Conservation (phyloP, 1,140 invertebrate species). For the Paraescarpia echinospica region DNA sequence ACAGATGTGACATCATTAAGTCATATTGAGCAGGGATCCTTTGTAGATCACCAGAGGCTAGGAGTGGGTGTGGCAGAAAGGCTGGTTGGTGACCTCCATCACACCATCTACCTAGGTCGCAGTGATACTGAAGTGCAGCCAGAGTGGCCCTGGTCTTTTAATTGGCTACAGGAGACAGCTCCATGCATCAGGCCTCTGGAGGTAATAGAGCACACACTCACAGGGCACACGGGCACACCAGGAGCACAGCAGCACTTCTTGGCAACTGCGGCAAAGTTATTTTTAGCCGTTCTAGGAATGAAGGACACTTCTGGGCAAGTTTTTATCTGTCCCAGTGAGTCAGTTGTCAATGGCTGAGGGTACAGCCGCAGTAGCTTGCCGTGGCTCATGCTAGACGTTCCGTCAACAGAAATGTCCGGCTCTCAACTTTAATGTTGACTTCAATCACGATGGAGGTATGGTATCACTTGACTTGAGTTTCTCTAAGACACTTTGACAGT, state of each 20-base stretch:
- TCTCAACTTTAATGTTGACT: not conserved
- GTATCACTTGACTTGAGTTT: slow-evolving; percentile 5
- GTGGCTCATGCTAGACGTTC: not conserved
- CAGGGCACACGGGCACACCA: not conserved
- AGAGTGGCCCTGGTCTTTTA: slow-evolving; percentile 28
- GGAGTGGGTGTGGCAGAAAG: slow-evolving; percentile 25
- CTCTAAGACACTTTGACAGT: slow-evolving; percentile 5
- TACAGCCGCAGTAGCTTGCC: not conserved
- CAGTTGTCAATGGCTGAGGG: slow-evolving; percentile 3
- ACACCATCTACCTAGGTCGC: slow-evolving; percentile 14
- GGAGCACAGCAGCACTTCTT: slow-evolving; percentile 3
- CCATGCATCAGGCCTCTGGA: slow-evolving; percentile 42
- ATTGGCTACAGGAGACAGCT: slow-evolving; percentile 29
- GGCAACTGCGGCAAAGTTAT: slow-evolving; percentile 3
- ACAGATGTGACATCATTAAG: slow-evolving; percentile 5
- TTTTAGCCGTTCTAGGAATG: slow-evolving; percentile 5
- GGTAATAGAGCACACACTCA: slow-evolving; percentile 31
- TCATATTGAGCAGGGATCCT: not conserved
- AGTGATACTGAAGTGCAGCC: slow-evolving; percentile 27
- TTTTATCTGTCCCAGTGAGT: slow-evolving; percentile 5
- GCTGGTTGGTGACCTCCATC: slow-evolving; percentile 20
- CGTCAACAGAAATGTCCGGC: not conserved
- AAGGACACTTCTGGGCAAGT: not conserved
- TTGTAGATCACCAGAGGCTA: slow-evolving; percentile 16
- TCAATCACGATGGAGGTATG: not conserved